Evolutionary conservation across 2,888 invertebrate genomes (phyloP).

Genomic region (Chorisops tibialis): DNA sequence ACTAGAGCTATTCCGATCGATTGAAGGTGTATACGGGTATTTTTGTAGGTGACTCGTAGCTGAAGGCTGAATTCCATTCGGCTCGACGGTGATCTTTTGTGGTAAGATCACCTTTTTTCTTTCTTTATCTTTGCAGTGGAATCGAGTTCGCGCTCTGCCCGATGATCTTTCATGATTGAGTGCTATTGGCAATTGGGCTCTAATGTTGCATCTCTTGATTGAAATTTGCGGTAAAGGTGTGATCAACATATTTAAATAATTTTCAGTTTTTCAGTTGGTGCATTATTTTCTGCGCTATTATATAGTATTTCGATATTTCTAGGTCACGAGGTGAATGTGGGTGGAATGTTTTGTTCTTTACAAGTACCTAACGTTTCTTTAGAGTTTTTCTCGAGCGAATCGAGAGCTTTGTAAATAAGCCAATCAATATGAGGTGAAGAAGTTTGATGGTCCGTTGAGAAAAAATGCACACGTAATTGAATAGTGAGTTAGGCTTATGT

Average conservation of each 20-base stretch:
- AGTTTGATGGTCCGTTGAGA: neutral
- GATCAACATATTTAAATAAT: conserved; percentile 6
- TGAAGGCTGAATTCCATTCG: conserved; percentile 6
- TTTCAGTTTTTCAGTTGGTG: neutral
- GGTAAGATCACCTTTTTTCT: neutral
- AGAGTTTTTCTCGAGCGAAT: too few species aligned
- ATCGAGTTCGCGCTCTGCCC: too few species aligned
- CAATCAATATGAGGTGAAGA: neutral
- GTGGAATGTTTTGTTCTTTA: neutral
- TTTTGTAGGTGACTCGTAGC: neutral
- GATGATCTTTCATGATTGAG: neutral
- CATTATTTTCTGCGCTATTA: neutral
- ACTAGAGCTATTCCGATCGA: too few species aligned
- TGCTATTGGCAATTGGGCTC: neutral
- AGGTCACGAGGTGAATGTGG: conserved; percentile 30
- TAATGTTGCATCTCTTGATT: conserved; percentile 18
- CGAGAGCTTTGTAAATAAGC: neutral
- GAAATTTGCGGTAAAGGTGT: conserved; percentile 33
- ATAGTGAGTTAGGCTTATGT: neutral
- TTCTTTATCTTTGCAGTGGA: too few species aligned
- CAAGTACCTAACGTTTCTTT: too few species aligned
- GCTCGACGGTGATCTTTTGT: conserved; percentile 15
- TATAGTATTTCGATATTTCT: conserved; percentile 23
- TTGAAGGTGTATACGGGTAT: too few species aligned
- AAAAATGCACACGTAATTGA: neutral